Evolutionary conservation across 2,113 vertebrate genomes (phyloP).

Genomic region (Trochalopteron elliotii): DNA sequence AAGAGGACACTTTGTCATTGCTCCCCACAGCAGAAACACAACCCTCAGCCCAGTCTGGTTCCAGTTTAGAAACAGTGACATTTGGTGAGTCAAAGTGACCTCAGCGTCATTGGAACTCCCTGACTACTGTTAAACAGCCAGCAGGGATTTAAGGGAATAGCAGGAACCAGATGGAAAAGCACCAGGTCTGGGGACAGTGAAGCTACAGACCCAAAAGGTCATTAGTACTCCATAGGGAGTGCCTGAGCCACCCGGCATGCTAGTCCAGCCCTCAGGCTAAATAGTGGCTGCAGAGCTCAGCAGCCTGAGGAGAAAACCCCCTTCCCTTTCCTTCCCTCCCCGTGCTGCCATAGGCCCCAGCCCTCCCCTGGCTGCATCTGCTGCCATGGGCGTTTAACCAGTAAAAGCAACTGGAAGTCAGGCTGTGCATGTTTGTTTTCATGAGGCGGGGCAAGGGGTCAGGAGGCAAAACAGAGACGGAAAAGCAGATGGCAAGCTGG

Average conservation of each 20-base stretch:
- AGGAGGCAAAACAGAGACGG: background rate
- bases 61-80: slow-evolving; percentile 26
- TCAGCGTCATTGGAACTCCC: background rate
- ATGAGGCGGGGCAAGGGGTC: background rate
- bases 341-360: background rate
- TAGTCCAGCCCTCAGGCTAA: background rate
- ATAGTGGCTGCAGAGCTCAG: background rate
- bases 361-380: background rate
- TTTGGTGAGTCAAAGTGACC: slow-evolving; percentile 29
- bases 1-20: background rate
- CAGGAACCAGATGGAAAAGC: slow-evolving; percentile 42
- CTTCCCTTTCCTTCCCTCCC: background rate
- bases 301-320: background rate
- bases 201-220: slow-evolving; percentile 30
- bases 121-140: background rate
- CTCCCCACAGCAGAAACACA: background rate
- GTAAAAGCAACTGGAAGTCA: slow-evolving; percentile 6
- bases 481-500: background rate
- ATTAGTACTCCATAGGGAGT: background rate
- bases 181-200: slow-evolving; percentile 1
- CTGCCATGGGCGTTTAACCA: background rate
- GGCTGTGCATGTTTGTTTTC: background rate
- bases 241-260: background rate
- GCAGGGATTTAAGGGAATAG: slow-evolving; percentile 16
- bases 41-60: background rate